Base-by-base conservation (phyloP, 2,113 vertebrate genomes). In the Ciconia maguari region DNA sequence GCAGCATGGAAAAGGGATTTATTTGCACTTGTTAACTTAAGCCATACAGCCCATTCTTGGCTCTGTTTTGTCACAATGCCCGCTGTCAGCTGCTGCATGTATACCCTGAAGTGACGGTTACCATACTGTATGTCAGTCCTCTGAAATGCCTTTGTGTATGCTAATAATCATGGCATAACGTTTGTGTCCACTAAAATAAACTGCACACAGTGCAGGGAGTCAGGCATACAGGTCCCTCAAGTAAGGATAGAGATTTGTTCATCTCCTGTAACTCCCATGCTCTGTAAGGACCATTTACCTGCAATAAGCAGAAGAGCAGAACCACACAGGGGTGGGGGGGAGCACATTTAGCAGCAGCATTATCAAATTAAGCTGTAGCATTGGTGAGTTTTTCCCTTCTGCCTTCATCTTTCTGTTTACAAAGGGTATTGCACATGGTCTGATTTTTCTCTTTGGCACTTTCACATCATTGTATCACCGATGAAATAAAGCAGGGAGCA, bases 1-100 rank as follows among this genome's bases (percentile, higher is more conserved):
- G 94, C 68, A 94, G 79, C 74, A 51, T 16, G 49, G 85, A 57
- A 94, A 83, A 81, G 74, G 75, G 71, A 76, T 97, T 97, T 95
- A 89, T 95, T 89, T 94, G 89, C 78, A 51, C 60, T 86, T 88
- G 71, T 68, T 88, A 84, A 55, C 65, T 89, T 70, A 93, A 92
- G 76, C 79, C 34, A 10, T 66, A 41, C 72, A 79, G 77, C 24
- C 65, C 65, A 4, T 83, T 83, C 92, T 57, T 62, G 68, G 85
- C 83, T 91, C 60, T 72, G 75, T 70, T 75, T 89, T 94, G 85
- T 83, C 77, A 55, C 48, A 13, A 11, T 58, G 65, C 94, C 87
- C 0, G 0, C 54, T 84, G 78, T 65, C 89, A 94, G 84, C 87
- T 93, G 79, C 89, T 93, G 83, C 66, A 11, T 11, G 17, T 24